Evolutionary conservation across 2,888 invertebrate genomes (phyloP).

Genomic region (Heliconius aoede): DNA sequence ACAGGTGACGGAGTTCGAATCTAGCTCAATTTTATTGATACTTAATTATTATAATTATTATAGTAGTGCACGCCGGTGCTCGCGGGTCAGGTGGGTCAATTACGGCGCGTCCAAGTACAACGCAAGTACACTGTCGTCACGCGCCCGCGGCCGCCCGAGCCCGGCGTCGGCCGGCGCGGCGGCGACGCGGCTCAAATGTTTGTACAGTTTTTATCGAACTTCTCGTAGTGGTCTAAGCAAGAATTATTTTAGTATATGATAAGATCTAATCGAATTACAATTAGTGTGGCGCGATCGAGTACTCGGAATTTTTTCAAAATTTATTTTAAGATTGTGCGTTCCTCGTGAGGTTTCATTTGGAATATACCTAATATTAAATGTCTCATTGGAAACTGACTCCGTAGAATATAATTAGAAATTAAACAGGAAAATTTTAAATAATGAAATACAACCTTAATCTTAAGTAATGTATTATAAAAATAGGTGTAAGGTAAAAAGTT

Average conservation of each 20-base stretch:
- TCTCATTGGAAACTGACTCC: conserved; percentile 74
- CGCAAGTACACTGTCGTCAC: conserved; percentile 54
- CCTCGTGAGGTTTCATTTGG: conserved; percentile 68
- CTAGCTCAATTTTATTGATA: conserved; percentile 82
- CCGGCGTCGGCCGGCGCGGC: conserved; percentile 66
- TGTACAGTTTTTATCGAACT: conserved; percentile 82
- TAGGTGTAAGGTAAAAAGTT: conserved; percentile 83
- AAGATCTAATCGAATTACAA: conserved; percentile 84
- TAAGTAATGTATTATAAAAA: conserved; percentile 82
- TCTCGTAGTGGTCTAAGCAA: conserved; percentile 80
- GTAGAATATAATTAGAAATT: conserved; percentile 78
- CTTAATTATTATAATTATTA: conserved; percentile 66
- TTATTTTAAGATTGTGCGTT: conserved; percentile 72
- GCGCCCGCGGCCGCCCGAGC: conserved; percentile 64
- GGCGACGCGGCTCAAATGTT: conserved; percentile 72
- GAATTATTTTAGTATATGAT: conserved; percentile 81
- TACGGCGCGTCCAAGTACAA: too few species aligned
- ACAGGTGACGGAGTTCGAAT: conserved; percentile 63
- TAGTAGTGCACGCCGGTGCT: conserved; percentile 55
- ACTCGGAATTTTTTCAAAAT: conserved; percentile 70
- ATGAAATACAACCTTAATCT: conserved; percentile 80
- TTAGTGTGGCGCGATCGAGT: conserved; percentile 78
- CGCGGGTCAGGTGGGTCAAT: conserved; percentile 53
- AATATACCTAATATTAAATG: conserved; percentile 57
- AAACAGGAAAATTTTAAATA: conserved; percentile 82